Base-by-base conservation (phyloP, 2,797 vertebrate genomes). In the Percopsis omiscomaycus region DNA sequence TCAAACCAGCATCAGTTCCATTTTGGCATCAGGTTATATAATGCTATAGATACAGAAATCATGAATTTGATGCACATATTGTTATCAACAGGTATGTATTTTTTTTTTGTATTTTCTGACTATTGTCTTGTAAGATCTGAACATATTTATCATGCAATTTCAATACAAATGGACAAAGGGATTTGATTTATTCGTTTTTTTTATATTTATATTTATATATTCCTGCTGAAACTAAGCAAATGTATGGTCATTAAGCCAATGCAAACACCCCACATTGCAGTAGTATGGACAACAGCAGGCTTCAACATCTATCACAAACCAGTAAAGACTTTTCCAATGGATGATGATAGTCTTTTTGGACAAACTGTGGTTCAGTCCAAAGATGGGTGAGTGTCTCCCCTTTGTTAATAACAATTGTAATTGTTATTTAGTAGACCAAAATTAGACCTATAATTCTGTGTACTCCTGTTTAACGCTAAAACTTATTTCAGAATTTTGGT, bases 251-350 rank as follows among this genome's bases (percentile, higher is more conserved):
- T 71, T 61, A 11, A 3, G 6, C 32, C 5, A 3, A 5, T 55
- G 2, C 48, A 3, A 65, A 1, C 67, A 37, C 59, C 68, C 6
- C 45, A 13, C 54, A 51, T 75, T 63, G n/a, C 60, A 85, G 86
- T 52, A 2, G 52, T 79, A 46, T 75, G 52, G 55, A 59, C 65
- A 53, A 63, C 61, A 2, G 44, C 52, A 2, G 77, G 75, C 14
- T 88, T 86, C 64, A 86, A 84, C 56, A 64, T 86, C 63, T 60
- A 65, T 8, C 65, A 27, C 10, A 57, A 13, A n/a, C 64, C 83
- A 6, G 55, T 69, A 11, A n/a, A 32, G 3, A n/a, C 16, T 22
- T 76, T 81, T 48, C 3, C 4, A 57, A 52, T 55, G 3, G 11
- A 45, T 0, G 22, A 69, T 13, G 81, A 84, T 57, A 30, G 16